These are phyloP conservation scores for Escarpia spicata DNA, from an alignment of 2,888 invertebrate genomes.

Conservation along the genomic window DNA sequence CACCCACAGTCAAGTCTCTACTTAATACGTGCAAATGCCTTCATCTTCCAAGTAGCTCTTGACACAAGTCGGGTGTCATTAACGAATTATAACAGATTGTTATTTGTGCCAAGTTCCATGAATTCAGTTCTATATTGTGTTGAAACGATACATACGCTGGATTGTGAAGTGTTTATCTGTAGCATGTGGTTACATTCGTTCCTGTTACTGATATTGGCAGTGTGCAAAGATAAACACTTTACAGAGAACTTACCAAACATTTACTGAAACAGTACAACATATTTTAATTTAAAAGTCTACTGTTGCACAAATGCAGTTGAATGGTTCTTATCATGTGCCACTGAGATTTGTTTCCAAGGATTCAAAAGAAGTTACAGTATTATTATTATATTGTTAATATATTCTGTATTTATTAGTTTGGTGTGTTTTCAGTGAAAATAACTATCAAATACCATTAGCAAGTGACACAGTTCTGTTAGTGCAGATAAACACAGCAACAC, in stretches of 20 bases:
- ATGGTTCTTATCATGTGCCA: background rate
- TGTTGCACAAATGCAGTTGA: background rate
- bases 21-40: slow-evolving; percentile 10
- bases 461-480: background rate
- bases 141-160: background rate
- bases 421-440: background rate
- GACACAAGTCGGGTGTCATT: background rate
- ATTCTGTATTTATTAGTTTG: too few relatives aligned
- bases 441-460: background rate
- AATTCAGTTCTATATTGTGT: background rate
- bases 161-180: background rate
- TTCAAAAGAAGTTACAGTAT: too few relatives aligned
- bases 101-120: background rate
- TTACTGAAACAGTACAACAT: background rate
- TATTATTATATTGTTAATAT: background rate
- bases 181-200: background rate
- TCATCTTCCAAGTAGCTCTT: background rate
- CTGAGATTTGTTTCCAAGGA: too few relatives aligned
- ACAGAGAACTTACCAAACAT: background rate
- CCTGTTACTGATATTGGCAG: background rate
- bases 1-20: background rate
- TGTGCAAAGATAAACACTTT: background rate
- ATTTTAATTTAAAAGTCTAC: background rate
- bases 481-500: background rate
- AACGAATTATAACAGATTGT: background rate